A percentile compares a stretch with the other conserved stretches of the same genome.
These are phyloP conservation scores for Hydrozoanthus gracilis DNA, from an alignment of 92 coral and sea anemone species.

Conservation along the genomic window DNA sequence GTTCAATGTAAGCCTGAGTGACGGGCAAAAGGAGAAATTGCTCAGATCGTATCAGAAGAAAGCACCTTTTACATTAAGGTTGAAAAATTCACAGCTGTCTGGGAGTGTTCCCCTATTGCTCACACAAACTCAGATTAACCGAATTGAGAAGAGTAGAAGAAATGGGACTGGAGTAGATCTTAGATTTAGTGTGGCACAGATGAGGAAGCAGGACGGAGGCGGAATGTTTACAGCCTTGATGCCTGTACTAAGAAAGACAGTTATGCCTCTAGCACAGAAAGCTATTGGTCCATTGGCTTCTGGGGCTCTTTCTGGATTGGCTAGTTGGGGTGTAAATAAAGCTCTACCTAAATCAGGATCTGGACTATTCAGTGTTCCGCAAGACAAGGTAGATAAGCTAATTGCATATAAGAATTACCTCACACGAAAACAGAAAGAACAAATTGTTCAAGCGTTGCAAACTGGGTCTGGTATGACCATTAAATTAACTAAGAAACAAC, in stretches of 20 bases:
- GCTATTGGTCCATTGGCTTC: constrained; percentile 14
- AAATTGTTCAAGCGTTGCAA: constrained; percentile 11
- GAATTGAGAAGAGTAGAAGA: too few species aligned
- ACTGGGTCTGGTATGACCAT: constrained; percentile 32
- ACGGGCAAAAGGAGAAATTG: too few species aligned
- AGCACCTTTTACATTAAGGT: too few species aligned
- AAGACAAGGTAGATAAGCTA: constrained; percentile 32
- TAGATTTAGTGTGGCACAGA: background rate
- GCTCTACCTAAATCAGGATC: background rate
- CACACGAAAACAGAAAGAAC: constrained; percentile 26
- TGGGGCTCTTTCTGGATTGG: constrained; percentile 16
- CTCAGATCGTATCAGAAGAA: too few species aligned
- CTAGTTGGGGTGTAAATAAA: constrained; percentile 8
- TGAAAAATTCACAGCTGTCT: too few species aligned
- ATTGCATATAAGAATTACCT: constrained; percentile 18
- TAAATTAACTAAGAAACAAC: constrained; percentile 1
- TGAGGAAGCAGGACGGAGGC: background rate
- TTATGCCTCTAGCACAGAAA: background rate
- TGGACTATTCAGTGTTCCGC: background rate
- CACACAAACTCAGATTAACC: too few species aligned
- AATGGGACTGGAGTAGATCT: too few species aligned
- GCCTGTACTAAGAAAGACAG: background rate
- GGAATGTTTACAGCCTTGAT: background rate
- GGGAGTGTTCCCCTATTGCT: too few species aligned
- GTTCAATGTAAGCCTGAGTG: too few species aligned